Evolutionary conservation across 2,888 invertebrate genomes (phyloP), one percentile per base, ranked within the genome.

Genomic region (Archips crataeganus): DNA sequence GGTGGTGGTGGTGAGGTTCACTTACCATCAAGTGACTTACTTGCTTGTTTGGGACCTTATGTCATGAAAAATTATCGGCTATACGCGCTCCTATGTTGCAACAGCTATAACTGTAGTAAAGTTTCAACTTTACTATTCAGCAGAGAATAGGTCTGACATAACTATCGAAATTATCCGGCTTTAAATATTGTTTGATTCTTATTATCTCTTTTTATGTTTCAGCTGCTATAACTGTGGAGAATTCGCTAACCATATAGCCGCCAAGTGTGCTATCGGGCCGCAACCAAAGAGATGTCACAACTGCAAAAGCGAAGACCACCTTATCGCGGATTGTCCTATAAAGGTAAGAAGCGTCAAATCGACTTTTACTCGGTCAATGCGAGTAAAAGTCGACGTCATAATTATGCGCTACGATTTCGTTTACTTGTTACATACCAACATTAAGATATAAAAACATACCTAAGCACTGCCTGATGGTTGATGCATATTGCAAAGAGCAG

Each of bases 191-290:
- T 10, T 13, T 49, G 13, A 45, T 1, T 10, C 45, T 13, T 49
- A 49, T 11, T 5, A 49, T 49, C 67, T 6, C 69, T 66, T 9
- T 78, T 45, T 72, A 76, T n/a, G 75, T 90, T 91, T 63, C 88
- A 97, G 98, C 86, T 98, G 98, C 93, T 98, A 98, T 91, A 98
- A 98, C 89, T 98, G 98, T 85, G 98, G 98, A 4, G 98, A 98
- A 90, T 98, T 98, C 86, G 97, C 98, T 65, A 98, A 98, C 90
- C 98, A 98, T 92, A 97, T 98, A 85, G 98, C 98, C 47, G 97
- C 98, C 49, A 98, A 98, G 88, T 98, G 98, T 90, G 96, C 96
- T 77, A 95, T 97, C 86, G 98, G 98, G 13, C 98, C 98, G 68
- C 97, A 98, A 92, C 98, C 98, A 82, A 98, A 98, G 94, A 95